phyloP scores from a whole-genome alignment of 2,797 vertebrate species.

The Calcarius lapponicus region DNA sequence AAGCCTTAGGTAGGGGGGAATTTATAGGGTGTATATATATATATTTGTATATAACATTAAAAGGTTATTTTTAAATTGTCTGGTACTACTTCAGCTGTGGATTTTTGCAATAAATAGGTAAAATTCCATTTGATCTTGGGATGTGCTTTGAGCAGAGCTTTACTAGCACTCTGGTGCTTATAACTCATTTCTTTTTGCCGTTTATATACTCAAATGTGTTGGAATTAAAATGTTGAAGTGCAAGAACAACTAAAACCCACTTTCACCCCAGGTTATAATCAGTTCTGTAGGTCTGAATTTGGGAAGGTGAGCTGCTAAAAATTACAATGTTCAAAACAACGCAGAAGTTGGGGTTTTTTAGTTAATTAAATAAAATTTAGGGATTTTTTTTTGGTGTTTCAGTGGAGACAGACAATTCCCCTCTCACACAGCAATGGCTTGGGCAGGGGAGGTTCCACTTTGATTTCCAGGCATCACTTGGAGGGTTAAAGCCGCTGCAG shows the following conservation, averaged over 20 bases:
- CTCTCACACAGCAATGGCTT: accelerated
- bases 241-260: background rate
- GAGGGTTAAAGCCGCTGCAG: background rate
- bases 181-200: background rate
- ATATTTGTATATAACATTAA: no score
- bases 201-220: background rate
- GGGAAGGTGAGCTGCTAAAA: no score
- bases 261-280: accelerated
- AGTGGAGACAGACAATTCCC: background rate
- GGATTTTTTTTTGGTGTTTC: background rate
- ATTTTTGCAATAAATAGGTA: background rate
- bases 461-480: background rate
- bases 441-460: background rate
- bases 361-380: background rate
- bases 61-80: background rate
- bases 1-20: background rate
- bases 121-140: background rate
- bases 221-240: background rate
- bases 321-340: accelerated
- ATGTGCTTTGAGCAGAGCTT: background rate
- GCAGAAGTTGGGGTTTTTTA: background rate
- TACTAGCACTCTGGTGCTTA: background rate
- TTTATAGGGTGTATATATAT: background rate
- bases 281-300: background rate
- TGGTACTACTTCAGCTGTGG: accelerated